These are phyloP conservation scores for Brienomyrus brachyistius DNA, from an alignment of 2,113 vertebrate genomes.

Conservation along the genomic window DNA sequence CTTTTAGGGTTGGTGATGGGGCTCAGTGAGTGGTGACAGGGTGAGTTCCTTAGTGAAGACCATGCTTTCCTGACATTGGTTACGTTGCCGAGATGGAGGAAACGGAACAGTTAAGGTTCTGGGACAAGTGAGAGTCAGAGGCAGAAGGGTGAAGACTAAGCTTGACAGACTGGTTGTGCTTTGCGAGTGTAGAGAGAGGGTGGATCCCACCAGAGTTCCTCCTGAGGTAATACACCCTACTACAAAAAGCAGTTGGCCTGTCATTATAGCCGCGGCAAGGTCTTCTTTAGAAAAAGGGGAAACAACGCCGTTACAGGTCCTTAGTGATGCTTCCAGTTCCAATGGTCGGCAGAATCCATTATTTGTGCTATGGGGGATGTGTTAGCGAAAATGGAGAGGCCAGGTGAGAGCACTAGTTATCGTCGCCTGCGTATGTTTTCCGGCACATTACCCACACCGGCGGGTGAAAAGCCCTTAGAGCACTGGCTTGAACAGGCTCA, in stretches of 20 bases:
- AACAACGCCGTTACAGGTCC: background rate
- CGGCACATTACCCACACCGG: background rate
- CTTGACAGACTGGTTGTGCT: background rate
- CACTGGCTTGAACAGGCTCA: slow-evolving; percentile 25
- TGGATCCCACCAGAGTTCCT: no score
- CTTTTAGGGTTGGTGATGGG: no score
- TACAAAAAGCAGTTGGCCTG: background rate
- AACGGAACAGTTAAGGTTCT: background rate
- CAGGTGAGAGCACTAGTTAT: background rate
- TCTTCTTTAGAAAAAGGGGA: background rate
- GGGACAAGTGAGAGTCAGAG: slow-evolving; percentile 15
- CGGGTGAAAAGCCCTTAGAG: slow-evolving; percentile 18
- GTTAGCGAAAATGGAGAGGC: slow-evolving; percentile 9
- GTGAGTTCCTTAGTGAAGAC: no score
- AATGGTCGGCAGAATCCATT: background rate
- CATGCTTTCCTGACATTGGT: no score
- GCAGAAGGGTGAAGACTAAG: background rate
- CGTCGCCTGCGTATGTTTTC: slow-evolving; percentile 17
- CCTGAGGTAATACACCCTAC: background rate
- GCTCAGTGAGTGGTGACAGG: no score
- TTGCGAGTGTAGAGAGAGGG: no score
- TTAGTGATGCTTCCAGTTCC: no score
- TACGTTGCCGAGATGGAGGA: no score
- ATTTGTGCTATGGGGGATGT: slow-evolving; percentile 14
- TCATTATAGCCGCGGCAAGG: background rate